These are phyloP conservation scores for Ellobius talpinus DNA, from an alignment of 2,113 vertebrate genomes.

Conservation along the genomic window DNA sequence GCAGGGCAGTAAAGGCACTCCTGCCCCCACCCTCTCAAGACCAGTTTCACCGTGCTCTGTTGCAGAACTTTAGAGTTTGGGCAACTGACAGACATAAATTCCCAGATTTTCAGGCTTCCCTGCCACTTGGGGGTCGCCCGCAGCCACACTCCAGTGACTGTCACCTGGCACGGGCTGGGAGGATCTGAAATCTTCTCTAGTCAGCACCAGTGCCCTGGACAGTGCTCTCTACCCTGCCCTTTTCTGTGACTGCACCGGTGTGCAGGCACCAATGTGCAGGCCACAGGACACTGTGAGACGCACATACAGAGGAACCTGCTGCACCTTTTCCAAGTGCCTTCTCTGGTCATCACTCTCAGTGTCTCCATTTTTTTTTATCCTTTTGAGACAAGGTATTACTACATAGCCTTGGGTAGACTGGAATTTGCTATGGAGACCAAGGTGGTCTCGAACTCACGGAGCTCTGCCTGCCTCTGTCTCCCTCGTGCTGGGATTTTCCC, in stretches of 20 bases:
- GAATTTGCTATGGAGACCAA: not conserved
- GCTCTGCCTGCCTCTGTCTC: not conserved
- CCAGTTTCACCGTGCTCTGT: not conserved
- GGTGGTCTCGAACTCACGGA: not conserved
- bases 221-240: not conserved
- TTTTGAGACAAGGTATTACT: not conserved
- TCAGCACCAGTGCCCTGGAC: accelerated
- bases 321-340: not conserved
- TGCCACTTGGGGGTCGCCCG: not conserved
- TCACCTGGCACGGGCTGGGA: not conserved
- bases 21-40: not conserved
- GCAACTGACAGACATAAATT: not conserved
- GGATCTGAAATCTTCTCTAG: too few relatives aligned
- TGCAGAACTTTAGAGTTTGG: not conserved
- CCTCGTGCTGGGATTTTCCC: not conserved
- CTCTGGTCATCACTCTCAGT: not conserved
- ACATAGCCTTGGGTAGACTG: not conserved
- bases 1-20: not conserved
- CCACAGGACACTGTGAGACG: not conserved
- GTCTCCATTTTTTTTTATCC: not conserved
- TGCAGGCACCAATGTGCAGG: too few relatives aligned
- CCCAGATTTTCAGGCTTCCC: not conserved
- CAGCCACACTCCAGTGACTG: not conserved
- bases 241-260: too few relatives aligned
- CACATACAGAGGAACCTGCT: too few relatives aligned